phyloP scores from a whole-genome alignment of 2,113 vertebrate species.

The Turnix velox region DNA sequence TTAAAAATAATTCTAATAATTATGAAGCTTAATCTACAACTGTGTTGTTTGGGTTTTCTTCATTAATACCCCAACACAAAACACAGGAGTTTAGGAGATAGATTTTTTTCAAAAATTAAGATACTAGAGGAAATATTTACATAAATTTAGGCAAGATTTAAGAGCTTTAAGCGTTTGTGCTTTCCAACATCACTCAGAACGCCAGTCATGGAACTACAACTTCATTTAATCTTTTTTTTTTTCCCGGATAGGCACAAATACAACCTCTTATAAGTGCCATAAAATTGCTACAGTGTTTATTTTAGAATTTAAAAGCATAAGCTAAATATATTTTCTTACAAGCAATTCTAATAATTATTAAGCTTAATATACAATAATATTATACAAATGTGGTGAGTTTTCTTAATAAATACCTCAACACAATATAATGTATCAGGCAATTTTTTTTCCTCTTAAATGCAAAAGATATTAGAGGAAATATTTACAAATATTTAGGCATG shows the following conservation, averaged over 20 bases:
- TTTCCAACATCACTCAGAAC: not conserved
- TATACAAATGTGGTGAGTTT: no score
- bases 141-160: not conserved
- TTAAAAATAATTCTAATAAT: not conserved
- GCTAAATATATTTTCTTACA: no score
- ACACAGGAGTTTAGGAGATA: no score
- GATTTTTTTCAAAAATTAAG: not conserved
- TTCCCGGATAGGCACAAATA: not conserved
- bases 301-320: not conserved
- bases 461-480: not conserved
- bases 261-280: fast-evolving
- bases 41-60: fast-evolving
- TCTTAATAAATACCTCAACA: no score
- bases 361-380: no score
- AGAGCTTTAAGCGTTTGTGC: not conserved
- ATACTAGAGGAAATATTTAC: not conserved
- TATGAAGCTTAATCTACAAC: not conserved
- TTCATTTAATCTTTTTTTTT: not conserved
- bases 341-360: no score
- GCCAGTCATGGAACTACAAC: fast-evolving
- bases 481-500: not conserved
- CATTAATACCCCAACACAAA: no score
- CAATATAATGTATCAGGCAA: no score
- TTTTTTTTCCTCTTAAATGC: no score
- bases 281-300: not conserved